These are phyloP conservation scores for Pandion haliaetus DNA, from an alignment of 2,113 vertebrate genomes.

Conservation along the genomic window DNA sequence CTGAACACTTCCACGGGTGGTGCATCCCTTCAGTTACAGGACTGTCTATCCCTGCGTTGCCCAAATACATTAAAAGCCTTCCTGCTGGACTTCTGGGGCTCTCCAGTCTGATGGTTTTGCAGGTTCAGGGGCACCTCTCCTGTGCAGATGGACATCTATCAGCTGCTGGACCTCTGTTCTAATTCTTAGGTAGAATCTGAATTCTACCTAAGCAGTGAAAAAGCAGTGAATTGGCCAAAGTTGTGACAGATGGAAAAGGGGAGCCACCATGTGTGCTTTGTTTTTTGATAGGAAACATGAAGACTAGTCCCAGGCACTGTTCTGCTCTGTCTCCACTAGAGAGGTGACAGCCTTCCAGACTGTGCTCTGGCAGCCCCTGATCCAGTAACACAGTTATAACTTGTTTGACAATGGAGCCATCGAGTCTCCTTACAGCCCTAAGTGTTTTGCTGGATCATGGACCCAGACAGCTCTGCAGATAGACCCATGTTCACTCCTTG, in stretches of 20 bases:
- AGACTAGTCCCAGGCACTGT: not conserved
- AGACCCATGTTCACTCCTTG: rapidly evolving
- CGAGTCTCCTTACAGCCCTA: rapidly evolving
- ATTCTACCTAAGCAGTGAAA: not conserved
- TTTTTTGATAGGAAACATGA: not conserved
- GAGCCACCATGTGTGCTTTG: not conserved
- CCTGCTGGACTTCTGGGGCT: not conserved
- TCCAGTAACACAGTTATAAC: no score
- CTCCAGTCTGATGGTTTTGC: not conserved
- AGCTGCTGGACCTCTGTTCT: not conserved
- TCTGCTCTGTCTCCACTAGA: not conserved
- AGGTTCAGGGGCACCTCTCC: not conserved
- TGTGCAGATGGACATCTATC: not conserved
- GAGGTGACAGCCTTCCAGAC: not conserved
- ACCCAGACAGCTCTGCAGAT: not conserved
- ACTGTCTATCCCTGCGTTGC: not conserved
- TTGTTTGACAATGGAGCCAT: not conserved
- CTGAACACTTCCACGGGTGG: not conserved
- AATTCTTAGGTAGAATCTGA: no score
- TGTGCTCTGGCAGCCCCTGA: not conserved
- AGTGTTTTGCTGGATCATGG: not conserved
- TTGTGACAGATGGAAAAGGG: not conserved
- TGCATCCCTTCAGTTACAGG: not conserved
- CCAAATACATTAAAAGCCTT: not conserved
- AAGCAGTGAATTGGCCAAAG: not conserved